phyloP scores from a whole-genome alignment of 2,113 vertebrate species.

The Pterocles gutturalis region DNA sequence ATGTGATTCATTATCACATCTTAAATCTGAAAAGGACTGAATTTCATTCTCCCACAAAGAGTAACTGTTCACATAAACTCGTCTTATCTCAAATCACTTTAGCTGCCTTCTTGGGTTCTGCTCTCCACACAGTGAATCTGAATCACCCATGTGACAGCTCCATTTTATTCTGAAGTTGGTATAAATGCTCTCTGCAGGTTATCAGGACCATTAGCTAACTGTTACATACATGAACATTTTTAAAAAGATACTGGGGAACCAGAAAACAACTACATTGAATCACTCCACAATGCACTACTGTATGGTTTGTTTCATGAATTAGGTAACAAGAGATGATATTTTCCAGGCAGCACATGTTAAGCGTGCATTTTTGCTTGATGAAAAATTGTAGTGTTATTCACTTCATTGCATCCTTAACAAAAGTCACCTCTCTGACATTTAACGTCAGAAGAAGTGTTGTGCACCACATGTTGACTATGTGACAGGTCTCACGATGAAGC shows the following conservation, averaged over 20 bases:
- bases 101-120: background rate
- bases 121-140: background rate
- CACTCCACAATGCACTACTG: background rate
- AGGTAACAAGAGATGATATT: background rate
- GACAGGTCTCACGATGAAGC: background rate
- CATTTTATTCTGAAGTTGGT: background rate
- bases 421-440: background rate
- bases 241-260: background rate
- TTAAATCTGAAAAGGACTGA: background rate
- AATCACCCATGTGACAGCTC: background rate
- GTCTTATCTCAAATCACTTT: background rate
- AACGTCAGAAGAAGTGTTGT: background rate
- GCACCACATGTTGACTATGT: accelerated
- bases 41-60: background rate
- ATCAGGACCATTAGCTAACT: background rate
- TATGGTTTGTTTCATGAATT: background rate
- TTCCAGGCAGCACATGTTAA: background rate
- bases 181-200: background rate
- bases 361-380: background rate
- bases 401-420: background rate
- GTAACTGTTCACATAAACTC: background rate
- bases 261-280: background rate
- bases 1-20: background rate
- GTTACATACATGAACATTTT: background rate
- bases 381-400: background rate